phyloP scores from a whole-genome alignment of 2,797 vertebrate genomes.

The Neosilurus mollespiculum region DNA sequence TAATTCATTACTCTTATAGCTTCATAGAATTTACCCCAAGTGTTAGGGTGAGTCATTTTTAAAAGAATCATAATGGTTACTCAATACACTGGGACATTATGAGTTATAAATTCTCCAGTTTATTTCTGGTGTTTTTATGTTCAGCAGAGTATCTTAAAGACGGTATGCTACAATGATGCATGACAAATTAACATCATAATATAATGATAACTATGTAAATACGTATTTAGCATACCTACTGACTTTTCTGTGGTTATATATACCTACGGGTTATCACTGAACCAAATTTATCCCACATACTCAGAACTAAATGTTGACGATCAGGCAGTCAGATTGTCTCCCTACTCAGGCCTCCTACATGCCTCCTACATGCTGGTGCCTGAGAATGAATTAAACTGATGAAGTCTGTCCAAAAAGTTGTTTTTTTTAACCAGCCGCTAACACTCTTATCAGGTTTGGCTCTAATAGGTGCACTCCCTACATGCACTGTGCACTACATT shows the following conservation, averaged over 20 bases:
- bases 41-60: background rate
- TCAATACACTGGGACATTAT: background rate
- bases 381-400: conserved; percentile 6
- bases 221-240: background rate
- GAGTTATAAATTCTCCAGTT: background rate
- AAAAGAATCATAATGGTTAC: background rate
- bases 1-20: background rate
- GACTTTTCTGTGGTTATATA: background rate
- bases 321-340: background rate
- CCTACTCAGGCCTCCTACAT: background rate
- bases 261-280: background rate
- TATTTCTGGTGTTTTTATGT: background rate
- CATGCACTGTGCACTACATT: background rate
- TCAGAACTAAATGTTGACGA: background rate
- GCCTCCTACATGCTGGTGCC: background rate
- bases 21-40: background rate
- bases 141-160: background rate
- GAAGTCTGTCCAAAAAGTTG: background rate
- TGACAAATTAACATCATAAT: background rate
- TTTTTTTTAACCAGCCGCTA: background rate
- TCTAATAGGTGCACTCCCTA: background rate
- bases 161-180: background rate
- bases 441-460: background rate
- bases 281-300: background rate
- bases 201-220: background rate